phyloP scores from a whole-genome alignment of 2,797 vertebrate species.

The Acipenser transmontanus region DNA sequence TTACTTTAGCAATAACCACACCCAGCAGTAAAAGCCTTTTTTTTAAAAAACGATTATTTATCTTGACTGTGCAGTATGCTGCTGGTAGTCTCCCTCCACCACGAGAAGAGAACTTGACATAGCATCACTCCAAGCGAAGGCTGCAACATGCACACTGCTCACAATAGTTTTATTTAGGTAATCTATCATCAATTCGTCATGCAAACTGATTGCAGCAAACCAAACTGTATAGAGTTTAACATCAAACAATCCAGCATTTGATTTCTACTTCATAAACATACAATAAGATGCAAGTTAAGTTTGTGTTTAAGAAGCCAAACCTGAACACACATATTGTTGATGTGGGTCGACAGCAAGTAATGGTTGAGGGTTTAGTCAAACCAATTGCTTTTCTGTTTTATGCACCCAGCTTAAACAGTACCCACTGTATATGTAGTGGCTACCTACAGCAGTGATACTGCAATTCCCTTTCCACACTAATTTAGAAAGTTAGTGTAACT shows the following conservation, averaged over 20 bases:
- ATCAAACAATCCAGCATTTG: constrained; percentile 35
- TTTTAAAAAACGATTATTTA: too few species aligned
- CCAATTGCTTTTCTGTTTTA: constrained; percentile 20
- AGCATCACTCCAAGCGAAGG: too few species aligned
- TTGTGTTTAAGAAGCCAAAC: constrained; percentile 54
- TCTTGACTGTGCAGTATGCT: too few species aligned
- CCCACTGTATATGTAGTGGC: constrained; percentile 20
- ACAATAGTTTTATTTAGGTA: neutral
- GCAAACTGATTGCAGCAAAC: constrained; percentile 28
- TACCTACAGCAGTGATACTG: constrained; percentile 9
- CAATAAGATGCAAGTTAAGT: constrained; percentile 48
- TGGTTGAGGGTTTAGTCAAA: constrained; percentile 36
- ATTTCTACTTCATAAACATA: constrained; percentile 39
- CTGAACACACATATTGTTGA: constrained; percentile 65
- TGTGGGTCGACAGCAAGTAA: constrained; percentile 45
- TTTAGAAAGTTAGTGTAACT: too few species aligned
- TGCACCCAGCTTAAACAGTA: constrained; percentile 18
- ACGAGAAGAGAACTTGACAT: too few species aligned
- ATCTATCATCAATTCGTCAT: neutral
- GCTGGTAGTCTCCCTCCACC: too few species aligned
- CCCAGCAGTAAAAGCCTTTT: constrained; percentile 43
- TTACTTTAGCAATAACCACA: constrained; percentile 37
- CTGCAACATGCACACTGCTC: neutral
- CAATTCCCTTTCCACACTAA: too few species aligned
- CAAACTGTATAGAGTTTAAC: constrained; percentile 48